Percentiles rank a stretch among this genome's conserved stretches.
phyloP scores from a whole-genome alignment of 1,140 invertebrate genomes.

The Formica selysi region DNA sequence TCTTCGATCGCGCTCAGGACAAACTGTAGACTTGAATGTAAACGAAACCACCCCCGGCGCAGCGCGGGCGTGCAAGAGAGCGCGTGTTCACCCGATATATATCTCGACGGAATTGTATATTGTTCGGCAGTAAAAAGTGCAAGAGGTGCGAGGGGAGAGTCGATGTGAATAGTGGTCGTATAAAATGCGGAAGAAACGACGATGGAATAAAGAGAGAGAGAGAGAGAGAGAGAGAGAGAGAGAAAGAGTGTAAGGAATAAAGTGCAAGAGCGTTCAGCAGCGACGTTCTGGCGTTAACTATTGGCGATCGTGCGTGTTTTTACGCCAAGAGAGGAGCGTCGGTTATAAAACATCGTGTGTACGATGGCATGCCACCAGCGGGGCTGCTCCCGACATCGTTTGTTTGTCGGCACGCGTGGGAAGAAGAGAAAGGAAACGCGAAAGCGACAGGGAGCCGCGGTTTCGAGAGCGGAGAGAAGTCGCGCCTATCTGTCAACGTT shows the following conservation, averaged over 20 bases:
- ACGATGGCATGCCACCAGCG: constrained; percentile 56
- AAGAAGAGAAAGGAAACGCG: neutral
- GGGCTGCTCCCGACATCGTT: constrained; percentile 41
- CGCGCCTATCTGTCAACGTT: constrained; percentile 21
- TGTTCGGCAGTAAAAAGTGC: constrained; percentile 60
- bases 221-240: constrained; percentile 21
- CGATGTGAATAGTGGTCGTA: constrained; percentile 62
- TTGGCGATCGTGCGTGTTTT: constrained; percentile 70
- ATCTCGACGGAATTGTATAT: constrained; percentile 58
- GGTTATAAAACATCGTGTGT: constrained; percentile 63
- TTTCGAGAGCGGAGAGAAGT: constrained; percentile 9
- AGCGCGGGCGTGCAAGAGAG: constrained; percentile 19
- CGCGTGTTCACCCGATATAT: constrained; percentile 24
- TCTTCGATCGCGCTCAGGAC: constrained; percentile 10
- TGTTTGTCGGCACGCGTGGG: constrained; percentile 49
- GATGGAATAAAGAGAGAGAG: constrained; percentile 15
- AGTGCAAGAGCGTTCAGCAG: constrained; percentile 64
- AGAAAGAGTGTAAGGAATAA: constrained; percentile 66
- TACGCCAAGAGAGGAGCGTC: constrained; percentile 43
- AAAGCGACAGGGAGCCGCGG: neutral
- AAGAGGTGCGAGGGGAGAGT: constrained; percentile 38
- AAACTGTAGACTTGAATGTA: constrained; percentile 37
- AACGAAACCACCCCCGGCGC: constrained; percentile 42
- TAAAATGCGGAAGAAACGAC: constrained; percentile 64
- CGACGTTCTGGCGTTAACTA: constrained; percentile 68